Percentiles rank a stretch among this genome's conserved stretches.
Conservation (phyloP, 2,888 invertebrate species). For the Eucera pruinosa region DNA sequence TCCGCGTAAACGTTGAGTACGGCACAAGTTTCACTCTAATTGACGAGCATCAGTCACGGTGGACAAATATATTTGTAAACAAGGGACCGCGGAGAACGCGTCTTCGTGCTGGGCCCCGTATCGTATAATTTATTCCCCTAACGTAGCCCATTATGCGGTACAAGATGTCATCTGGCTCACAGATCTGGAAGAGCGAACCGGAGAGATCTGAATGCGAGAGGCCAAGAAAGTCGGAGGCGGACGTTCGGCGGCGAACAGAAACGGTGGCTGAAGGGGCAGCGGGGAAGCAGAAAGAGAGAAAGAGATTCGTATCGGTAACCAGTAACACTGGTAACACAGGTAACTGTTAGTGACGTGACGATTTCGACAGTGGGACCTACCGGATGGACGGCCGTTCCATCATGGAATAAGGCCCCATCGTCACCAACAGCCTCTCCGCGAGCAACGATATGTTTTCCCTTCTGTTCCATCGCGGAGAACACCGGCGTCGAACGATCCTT, state of each 20-base stretch:
- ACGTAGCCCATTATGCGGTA: slow-evolving; percentile 72
- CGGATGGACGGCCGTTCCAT: slow-evolving; percentile 64
- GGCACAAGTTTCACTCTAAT: slow-evolving; percentile 54
- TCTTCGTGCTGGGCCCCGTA: slow-evolving; percentile 35
- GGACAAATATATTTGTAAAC: slow-evolving; percentile 74
- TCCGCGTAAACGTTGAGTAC: slow-evolving; percentile 14
- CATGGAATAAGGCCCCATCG: slow-evolving; percentile 65
- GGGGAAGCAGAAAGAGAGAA: slow-evolving; percentile 13
- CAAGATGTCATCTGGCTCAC: slow-evolving; percentile 71
- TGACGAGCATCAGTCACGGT: slow-evolving; percentile 64
- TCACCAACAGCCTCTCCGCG: slow-evolving; percentile 49
- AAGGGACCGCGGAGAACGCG: slow-evolving; percentile 34
- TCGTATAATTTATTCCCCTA: slow-evolving; percentile 72
- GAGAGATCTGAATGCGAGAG: slow-evolving; percentile 58
- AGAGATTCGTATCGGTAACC: slow-evolving; percentile 71
- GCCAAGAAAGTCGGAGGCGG: slow-evolving; percentile 49
- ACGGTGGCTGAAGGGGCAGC: not conserved
- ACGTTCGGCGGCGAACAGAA: slow-evolving; percentile 34
- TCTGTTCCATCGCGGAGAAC: slow-evolving; percentile 39
- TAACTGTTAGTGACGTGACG: slow-evolving; percentile 76
- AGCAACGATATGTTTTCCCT: slow-evolving; percentile 57
- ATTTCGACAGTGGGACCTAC: slow-evolving; percentile 73
- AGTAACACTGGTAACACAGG: slow-evolving; percentile 74
- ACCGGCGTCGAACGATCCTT: slow-evolving; percentile 52
- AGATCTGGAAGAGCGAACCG: slow-evolving; percentile 63